Evolutionary conservation across 2,888 invertebrate species (phyloP), one percentile per base, ranked within the genome.

Genomic region (Diachrysia chrysitis): DNA sequence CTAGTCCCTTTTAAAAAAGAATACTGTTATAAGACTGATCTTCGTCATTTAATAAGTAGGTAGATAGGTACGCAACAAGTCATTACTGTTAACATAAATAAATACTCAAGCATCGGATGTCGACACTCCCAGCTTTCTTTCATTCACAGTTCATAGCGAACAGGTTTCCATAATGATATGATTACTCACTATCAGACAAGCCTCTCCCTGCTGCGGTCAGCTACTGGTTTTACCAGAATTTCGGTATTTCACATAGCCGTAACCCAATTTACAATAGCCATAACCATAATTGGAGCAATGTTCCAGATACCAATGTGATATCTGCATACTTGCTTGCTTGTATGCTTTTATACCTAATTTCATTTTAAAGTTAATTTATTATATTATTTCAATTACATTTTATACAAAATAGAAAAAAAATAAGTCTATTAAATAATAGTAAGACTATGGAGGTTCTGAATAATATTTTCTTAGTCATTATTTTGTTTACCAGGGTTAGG

Each of bases 81-180:
- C 2, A 9, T 51, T 2, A 21, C 21, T 51, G 21, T 51, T 21
- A 12, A 51, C 48, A 51, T 51, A 51, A 19, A 51, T 51, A 21
- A 19, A 51, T 51, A 21, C 48, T 51, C 4, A 10, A 21, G 48
- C 48, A 51, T 51, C 48, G 48, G 21, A 21, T 51, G 48, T 51
- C 19, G 48, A 12, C 48, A 51, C 48, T 46, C 46, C 42, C 46
- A 17, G 48, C 48, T 51, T 51, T 51, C 48, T 51, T 51, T 21
- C 48, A 51, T 51, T 51, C 48, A 51, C 48, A 51, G 42, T 42
- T 42, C n/a, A 42, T 19, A 16, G 21, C 12, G 21, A 51, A 51
- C 48, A 19, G 48, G 48, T 51, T 48, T 51, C 48, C 21, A 12
- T 51, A 21, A 51, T 51, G 10, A 19, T 21, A 51, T 21, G 48